These are phyloP conservation scores for Setophaga petechia DNA, from an alignment of 2,113 vertebrate species.

Conservation along the genomic window DNA sequence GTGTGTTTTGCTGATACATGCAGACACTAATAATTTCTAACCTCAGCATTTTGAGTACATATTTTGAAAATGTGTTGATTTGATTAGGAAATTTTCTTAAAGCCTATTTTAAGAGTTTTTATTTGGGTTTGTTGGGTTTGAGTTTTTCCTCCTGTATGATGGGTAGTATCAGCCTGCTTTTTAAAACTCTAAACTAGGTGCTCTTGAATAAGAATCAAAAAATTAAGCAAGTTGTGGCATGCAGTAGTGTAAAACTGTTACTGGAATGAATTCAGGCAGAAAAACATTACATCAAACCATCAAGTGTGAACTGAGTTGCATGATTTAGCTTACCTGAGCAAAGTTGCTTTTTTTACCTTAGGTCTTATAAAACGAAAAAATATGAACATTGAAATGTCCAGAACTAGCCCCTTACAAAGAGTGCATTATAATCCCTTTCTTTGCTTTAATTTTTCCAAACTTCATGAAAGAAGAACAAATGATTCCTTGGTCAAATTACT, in stretches of 20 bases:
- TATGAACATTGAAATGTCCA: neutral
- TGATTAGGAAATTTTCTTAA: neutral
- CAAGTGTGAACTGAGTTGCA: neutral
- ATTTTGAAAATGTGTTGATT: neutral
- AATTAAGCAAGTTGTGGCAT: neutral
- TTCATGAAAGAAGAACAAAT: neutral
- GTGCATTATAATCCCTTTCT: neutral
- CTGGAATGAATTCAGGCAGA: neutral
- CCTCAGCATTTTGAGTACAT: neutral
- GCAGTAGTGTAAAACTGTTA: neutral
- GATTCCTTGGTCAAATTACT: neutral
- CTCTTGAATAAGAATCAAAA: neutral
- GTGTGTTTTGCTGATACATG: neutral
- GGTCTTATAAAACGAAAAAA: neutral
- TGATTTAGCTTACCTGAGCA: neutral
- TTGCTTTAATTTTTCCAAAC: neutral
- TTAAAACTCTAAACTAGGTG: neutral
- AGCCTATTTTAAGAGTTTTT: neutral
- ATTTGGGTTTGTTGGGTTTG: neutral
- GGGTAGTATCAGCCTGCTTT: neutral
- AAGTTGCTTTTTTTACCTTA: neutral
- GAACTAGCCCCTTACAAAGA: neutral
- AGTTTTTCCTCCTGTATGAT: neutral
- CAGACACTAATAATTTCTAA: neutral
- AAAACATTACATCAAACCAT: neutral